These are phyloP conservation scores for zebrafish (Danio rerio) DNA, from an alignment of 2,113 vertebrate species.

Conservation along the genomic window GRCz12tu NC_133192.1:35828001-35828500, in stretches of 20 bases:
- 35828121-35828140: slow-evolving; percentile 11
- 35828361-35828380: slow-evolving; percentile 1
- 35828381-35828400: not conserved
- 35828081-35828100: not conserved
- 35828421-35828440: not conserved
- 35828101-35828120: not conserved
- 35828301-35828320: not conserved
- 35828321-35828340: not conserved
- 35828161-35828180: slow-evolving; percentile 20
- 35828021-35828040: slow-evolving; percentile 24
- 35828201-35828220: not conserved
- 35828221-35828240: slow-evolving; percentile 29
- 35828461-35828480: too few relatives aligned
- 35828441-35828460: not conserved
- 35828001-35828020: slow-evolving; percentile 51
- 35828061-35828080: slow-evolving; percentile 23
- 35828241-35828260: slow-evolving; percentile 2
- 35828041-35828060: slow-evolving; percentile 25
- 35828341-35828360: not conserved
- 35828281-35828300: not conserved
- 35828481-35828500: too few relatives aligned
- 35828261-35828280: not conserved
- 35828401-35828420: not conserved
- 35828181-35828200: slow-evolving; percentile 25
- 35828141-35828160: slow-evolving; percentile 1